Base-by-base conservation (phyloP, 2,888 invertebrate genomes). In the Nymphalis polychloros region DNA sequence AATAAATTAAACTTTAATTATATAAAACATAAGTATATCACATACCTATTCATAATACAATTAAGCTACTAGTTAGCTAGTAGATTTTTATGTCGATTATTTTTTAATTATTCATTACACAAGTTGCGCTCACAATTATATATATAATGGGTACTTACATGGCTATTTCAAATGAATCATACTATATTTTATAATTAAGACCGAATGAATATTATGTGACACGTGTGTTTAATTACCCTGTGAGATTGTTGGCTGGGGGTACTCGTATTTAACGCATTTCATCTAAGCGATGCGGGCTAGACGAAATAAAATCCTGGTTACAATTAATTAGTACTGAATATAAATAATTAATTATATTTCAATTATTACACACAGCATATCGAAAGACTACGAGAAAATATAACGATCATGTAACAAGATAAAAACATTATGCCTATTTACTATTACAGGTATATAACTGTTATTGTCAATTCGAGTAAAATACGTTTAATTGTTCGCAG, bases 201-300 rank as follows among this genome's bases (percentile, higher is more conserved):
- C 23, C 48, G 17, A 49, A 61, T 69, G 68, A 67, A 72, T 70
- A 66, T 72, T 73, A 41, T 64, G 67, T 57, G 68, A 69, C 75
- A 76, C 73, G 75, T 76, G 76, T 67, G 64, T 67, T 69, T 76
- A 70, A 76, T 73, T 72, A 72, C 73, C 60, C 63, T 46, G 62
- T 76, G 55, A 64, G 63, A 67, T 47, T 69, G 68, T 65, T 63
- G 23, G 72, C 72, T 64, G 75, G 75, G 74, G 73, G 70, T 50
- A 67, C 53, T 20, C 16, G 53, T 66, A 63, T 70, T 61, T 67
- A 64, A 64, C 50, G 41, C 63, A 55, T 63, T 67, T 63, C 35
- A 31, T 64, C 27, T 49, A 62, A 63, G 46, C 63, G 67, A 69
- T 70, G 70, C 67, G 70, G 70, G 70, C 47, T 61, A 49, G 66